phyloP scores from a whole-genome alignment of 2,113 vertebrate genomes.

The Syrmaticus mikado region DNA sequence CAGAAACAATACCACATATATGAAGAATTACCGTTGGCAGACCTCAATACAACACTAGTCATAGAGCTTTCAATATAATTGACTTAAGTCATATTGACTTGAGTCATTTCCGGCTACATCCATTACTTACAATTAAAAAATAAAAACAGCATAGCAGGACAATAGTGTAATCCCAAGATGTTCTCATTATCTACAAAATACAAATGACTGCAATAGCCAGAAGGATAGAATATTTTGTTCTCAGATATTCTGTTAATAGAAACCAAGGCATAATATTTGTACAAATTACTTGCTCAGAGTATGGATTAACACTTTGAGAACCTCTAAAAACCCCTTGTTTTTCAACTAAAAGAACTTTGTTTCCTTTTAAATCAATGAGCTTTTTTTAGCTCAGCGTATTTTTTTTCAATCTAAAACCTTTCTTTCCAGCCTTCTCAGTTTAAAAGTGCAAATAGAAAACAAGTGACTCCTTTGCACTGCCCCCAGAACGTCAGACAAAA shows the following conservation, averaged over 20 bases:
- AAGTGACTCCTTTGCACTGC: background rate
- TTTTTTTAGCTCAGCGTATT: slow-evolving; percentile 4
- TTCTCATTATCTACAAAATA: background rate
- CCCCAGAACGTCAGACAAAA: slow-evolving; percentile 31
- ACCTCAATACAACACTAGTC: background rate
- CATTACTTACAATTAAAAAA: background rate
- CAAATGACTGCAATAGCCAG: background rate
- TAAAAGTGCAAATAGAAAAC: background rate
- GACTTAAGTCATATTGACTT: background rate
- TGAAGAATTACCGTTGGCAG: background rate
- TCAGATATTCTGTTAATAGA: background rate
- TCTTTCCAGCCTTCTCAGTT: background rate
- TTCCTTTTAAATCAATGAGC: background rate
- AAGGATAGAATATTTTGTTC: background rate
- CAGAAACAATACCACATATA: background rate
- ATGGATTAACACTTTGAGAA: background rate
- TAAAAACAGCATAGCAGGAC: background rate
- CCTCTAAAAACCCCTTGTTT: background rate
- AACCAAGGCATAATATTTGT: background rate
- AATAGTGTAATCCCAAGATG: background rate
- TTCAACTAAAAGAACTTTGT: background rate
- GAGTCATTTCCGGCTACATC: background rate
- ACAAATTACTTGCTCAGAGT: background rate
- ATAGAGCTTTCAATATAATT: background rate
- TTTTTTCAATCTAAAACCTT: slow-evolving; percentile 18